Base-by-base conservation (phyloP, 2,113 vertebrate species). In the Sinocyclocheilus maitianheensis region DNA sequence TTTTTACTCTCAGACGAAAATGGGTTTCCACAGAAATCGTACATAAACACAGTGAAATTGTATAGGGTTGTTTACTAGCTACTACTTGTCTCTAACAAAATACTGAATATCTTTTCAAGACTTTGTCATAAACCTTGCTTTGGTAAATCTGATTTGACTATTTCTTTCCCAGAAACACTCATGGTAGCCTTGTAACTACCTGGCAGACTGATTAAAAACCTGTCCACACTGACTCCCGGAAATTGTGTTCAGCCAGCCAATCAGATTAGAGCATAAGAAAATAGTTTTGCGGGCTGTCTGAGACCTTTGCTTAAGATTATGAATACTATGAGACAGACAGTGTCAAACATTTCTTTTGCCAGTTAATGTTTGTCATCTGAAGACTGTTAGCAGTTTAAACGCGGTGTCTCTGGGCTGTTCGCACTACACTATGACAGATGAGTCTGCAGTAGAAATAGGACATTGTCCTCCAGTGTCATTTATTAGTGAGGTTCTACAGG, bases 381-480 rank as follows among this genome's bases (percentile, higher is more conserved):
- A 74, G 77, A 83, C 90, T 90, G 88, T 91, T 93, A 94, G 92
- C 91, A 90, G 93, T 94, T 93, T 92, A 93, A 94, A 22, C 7
- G 92, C 91, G 92, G 91, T 90, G 93, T 94, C 92, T 93, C 92
- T 30, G 91, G 92, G 93, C 89, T 91, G 92, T 93, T 92, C 93
- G 91, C 92, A 93, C 89, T 89, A 91, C 91, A 88, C 89, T 90
- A 92, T 95, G 95, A 95, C 91, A 87, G 92, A 96, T 95, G 94
- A 93, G 90, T 94, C 89, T 87, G 90, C 92, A 48, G 87, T 86
- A 91, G 93, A 95, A 95, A 94, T 95, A 94, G 94, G 93, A 93
- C 94, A 94, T 94, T 95, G 93, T 95, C 93, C 94, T 93, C 87
- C 85, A 86, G 92, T 89, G 92, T 94, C 93, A 95, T 95, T 95